Base-by-base conservation (phyloP, 2,888 invertebrate genomes). In the Hanleya hanleyi region DNA sequence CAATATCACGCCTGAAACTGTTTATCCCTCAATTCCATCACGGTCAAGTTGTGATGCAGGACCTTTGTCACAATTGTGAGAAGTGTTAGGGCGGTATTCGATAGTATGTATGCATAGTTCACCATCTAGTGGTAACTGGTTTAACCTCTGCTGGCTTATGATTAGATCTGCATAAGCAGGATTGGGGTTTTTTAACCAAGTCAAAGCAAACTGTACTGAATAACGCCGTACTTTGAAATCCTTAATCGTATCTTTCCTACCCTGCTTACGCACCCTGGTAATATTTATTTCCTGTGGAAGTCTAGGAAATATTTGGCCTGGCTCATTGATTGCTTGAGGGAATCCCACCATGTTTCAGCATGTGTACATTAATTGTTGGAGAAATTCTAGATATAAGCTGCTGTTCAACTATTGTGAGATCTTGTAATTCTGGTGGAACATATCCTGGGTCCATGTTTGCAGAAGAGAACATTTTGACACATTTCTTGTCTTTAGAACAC, bases 181-280 rank as follows among this genome's bases (percentile, higher is more conserved):
- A 72, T 74, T 74, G 37, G 71, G 71, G 12, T 9, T 15, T 36
- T n/a, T n/a, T n/a, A n/a, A n/a, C n/a, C n/a, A n/a, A n/a, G n/a
- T n/a, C n/a, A n/a, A n/a, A n/a, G n/a, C n/a, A n/a, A n/a, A n/a
- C n/a, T n/a, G n/a, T n/a, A n/a, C n/a, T n/a, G n/a, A n/a, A n/a
- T n/a, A n/a, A 37, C 74, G 61, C 6, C 71, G 71, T 6, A 74
- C 74, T 5, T 26, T 71, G 50, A 74, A 72, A n/a, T 74, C 74
- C 50, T 74, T 74, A 5, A 50, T 32, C 5, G 71, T 72, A 26
- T 71, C 71, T 68, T 68, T 71, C 72, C 68, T 67, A 22, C 71
- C 74, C 29, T 66, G 47, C 29, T 47, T 66, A 35, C 70, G n/a
- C 4, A 74, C 66, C 36, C 36, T 65, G 15, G 71, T 41, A 38